Evolutionary conservation across 2,797 vertebrate species (phyloP).

Genomic region (Ciconia nigra): DNA sequence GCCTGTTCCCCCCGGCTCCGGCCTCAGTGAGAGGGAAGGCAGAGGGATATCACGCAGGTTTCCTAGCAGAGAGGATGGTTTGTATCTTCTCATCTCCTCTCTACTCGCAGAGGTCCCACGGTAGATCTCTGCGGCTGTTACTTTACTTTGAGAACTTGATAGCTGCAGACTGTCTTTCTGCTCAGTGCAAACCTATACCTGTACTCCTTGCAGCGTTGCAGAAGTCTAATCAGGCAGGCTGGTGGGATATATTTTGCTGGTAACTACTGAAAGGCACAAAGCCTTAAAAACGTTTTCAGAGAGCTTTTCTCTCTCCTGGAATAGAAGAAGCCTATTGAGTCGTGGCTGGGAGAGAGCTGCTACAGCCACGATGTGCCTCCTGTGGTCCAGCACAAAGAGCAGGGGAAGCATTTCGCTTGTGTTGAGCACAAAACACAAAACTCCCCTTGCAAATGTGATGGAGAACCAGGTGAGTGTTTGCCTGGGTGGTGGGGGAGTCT

Average conservation of each 20-base stretch:
- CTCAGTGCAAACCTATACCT: background rate
- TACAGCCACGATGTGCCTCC: background rate
- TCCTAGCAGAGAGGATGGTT: background rate
- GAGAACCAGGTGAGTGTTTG: background rate
- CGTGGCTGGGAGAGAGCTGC: background rate
- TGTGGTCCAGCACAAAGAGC: background rate
- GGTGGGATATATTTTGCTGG: background rate
- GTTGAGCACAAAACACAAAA: background rate
- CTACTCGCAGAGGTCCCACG: background rate
- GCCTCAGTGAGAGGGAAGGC: background rate
- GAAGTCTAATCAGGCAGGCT: background rate
- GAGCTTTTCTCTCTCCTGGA: background rate
- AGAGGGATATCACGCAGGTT: background rate
- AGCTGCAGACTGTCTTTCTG: background rate
- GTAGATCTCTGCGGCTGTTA: background rate
- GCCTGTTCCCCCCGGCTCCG: background rate
- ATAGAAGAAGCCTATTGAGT: background rate
- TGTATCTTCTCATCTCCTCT: background rate
- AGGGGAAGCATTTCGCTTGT: background rate
- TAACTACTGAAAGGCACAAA: background rate
- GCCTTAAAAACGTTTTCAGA: background rate
- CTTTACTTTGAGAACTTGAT: background rate
- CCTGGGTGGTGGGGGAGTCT: background rate
- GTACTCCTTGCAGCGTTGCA: background rate
- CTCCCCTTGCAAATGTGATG: fast-evolving